Percentiles rank a stretch among this genome's conserved stretches.
phyloP scores from a whole-genome alignment of 2,888 invertebrate species.

The Imbricaverruca yamaguchii region DNA sequence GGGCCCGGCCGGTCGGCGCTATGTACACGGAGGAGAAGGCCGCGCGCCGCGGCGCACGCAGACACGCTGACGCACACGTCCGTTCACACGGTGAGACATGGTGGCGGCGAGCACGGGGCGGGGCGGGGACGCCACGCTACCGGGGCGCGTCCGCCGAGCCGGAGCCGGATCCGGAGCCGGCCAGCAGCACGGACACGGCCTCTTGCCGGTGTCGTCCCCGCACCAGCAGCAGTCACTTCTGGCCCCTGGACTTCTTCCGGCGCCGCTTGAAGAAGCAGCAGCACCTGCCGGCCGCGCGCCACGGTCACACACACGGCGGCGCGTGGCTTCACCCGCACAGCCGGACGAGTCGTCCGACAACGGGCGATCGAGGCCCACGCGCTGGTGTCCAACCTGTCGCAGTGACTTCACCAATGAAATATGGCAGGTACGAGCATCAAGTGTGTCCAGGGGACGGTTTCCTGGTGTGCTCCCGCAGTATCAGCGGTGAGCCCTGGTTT shows the following conservation, averaged over 20 bases:
- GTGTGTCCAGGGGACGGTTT: no score
- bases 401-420: no score
- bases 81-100: background rate
- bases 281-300: constrained; percentile 56
- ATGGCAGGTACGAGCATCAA: no score
- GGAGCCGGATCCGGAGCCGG: constrained; percentile 34
- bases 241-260: constrained; percentile 79
- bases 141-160: background rate
- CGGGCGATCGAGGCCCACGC: no score
- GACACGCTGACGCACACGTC: background rate
- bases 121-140: background rate
- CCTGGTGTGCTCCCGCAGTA: no score
- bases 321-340: no score
- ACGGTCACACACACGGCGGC: no score
- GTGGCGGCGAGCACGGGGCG: no score
- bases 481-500: no score
- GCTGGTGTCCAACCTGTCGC: no score
- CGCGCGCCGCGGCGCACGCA: background rate
- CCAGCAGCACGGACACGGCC: constrained; percentile 54
- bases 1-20: background rate
- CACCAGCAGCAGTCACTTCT: constrained; percentile 76
- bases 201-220: constrained; percentile 58
- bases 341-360: no score
- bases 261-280: constrained; percentile 98
- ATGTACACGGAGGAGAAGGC: constrained; percentile 43